Evolutionary conservation across 2,888 invertebrate genomes (phyloP), one percentile per base, ranked within the genome.

Genomic region (Ennomos quercinarius): DNA sequence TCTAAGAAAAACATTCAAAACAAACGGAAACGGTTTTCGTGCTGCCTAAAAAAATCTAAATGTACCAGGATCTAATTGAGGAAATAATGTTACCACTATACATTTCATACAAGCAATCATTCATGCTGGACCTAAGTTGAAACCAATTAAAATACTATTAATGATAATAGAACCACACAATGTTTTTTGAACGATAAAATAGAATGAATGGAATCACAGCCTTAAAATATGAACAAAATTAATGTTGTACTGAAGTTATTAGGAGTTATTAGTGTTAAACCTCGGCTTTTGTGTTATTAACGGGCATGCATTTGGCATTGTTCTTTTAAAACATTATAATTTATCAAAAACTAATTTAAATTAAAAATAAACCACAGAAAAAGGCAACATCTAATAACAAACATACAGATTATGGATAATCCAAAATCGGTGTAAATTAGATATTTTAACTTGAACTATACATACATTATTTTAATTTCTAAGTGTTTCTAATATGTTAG

Each of bases 11-110:
- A 40, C 11, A 39, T 50, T 59, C 35, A 56, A 54, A 38, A 52
- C 39, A 41, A 69, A 73, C 61, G 48, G 57, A 58, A 67, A 70
- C 10, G 8, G 37, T 52, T 10, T 12, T 9, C 57, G 44, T 63
- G 58, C 61, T 60, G 58, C 60, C 11, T 8, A 49, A 51, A 45
- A n/a, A 34, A 50, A 45, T 11, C 57, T 41, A 47, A 51, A 47
- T 40, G 9, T 78, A 80, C 54, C 65, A 67, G 74, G 81, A 81
- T 84, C 82, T 82, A 81, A 84, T 84, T 82, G 82, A 85, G 81
- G 83, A 84, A 82, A 81, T 76, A 78, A 67, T 67, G 65, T 65
- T 72, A 66, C 71, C 68, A 74, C 57, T 52, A 52, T 56, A 57
- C 48, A 66, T 67, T 59, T 67, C 61, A 40, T 42, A 58, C 46